Evolutionary conservation across 2,888 invertebrate species (phyloP).

Genomic region (Monopis laevigella): DNA sequence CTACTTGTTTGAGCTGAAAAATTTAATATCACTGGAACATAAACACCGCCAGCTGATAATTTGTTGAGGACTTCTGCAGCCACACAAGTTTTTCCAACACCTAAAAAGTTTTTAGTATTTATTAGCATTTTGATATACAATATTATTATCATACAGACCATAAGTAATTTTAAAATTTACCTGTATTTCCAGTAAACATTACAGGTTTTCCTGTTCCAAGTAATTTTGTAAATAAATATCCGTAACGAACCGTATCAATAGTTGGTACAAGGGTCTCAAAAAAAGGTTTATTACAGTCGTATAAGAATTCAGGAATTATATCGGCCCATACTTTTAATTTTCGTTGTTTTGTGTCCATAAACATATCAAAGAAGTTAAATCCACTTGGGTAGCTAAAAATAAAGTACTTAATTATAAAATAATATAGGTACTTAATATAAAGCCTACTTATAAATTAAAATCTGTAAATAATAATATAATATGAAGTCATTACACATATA

Average conservation of each 20-base stretch:
- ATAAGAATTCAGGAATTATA: conserved; percentile 78
- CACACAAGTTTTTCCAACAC: conserved; percentile 90
- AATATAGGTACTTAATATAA: too few relatives aligned
- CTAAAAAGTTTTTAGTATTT: too few relatives aligned
- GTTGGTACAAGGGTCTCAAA: conserved; percentile 93
- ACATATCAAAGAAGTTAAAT: conserved; percentile 78
- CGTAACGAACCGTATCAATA: conserved; percentile 88
- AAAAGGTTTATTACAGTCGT: conserved; percentile 76
- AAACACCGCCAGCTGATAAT: conserved; percentile 67
- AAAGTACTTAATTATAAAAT: too few relatives aligned
- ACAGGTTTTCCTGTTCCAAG: conserved; percentile 79
- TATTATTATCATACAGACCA: not conserved
- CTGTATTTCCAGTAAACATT: conserved; percentile 90
- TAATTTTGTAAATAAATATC: conserved; percentile 80
- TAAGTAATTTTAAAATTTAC: conserved; percentile 33
- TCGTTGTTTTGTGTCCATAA: conserved; percentile 74
- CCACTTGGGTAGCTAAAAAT: conserved; percentile 74
- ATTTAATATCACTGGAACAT: conserved; percentile 82
- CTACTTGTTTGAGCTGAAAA: conserved; percentile 94
- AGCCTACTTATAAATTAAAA: too few relatives aligned
- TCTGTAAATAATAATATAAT: too few relatives aligned
- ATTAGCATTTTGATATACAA: too few relatives aligned
- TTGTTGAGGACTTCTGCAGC: conserved; percentile 78
- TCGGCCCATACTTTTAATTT: conserved; percentile 82
- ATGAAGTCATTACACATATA: too few relatives aligned